Evolutionary conservation across 2,888 invertebrate genomes (phyloP), one percentile per base, ranked within the genome.

Genomic region (Zonitis immaculata): DNA sequence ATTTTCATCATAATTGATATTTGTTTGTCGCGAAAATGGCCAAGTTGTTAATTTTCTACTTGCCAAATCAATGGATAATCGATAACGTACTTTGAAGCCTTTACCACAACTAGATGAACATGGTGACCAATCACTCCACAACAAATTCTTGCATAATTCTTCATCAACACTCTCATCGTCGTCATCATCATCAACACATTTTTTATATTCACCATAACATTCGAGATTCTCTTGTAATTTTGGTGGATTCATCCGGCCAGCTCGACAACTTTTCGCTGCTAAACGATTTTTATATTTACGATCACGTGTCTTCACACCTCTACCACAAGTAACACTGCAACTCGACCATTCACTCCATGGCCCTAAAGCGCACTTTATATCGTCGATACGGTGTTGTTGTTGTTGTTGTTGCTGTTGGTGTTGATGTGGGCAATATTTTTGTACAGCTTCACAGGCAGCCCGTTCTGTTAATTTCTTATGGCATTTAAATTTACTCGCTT

Each of bases 61-160:
- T 4, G 56, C 59, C 20, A 51, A 56, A 28, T 77, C 71, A 3
- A 68, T 54, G 1, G 69, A 67, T 6, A 73, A 52, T 9, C 88
- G 77, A 42, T 82, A 81, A 49, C 89, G 80, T 62, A 82, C 77
- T 53, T 83, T 80, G 18, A 80, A 78, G 0, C 91, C 92, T 61
- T 85, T 85, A 1, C 91, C 92, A 71, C 93, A 94, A 0, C 83
- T 82, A 22, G 84, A 84, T 11, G 88, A 83, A 72, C 93, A 93
- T 1, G 89, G 85, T 1, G 89, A 86, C 90, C 92, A 93, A 8
- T 81, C 79, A 44, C 88, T 86, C 93, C 93, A 93, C 3, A 80
- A 74, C 0, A 84, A 81, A 52, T 86, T 82, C 6, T 79, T 79
- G 68, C 92, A 93, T 27, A 66, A 65, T 14, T 52, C 5, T 4